Percentiles rank a stretch among this genome's conserved stretches.
These are phyloP conservation scores for Cuculus canorus DNA, from an alignment of 2,797 vertebrate genomes.

Conservation along the genomic window DNA sequence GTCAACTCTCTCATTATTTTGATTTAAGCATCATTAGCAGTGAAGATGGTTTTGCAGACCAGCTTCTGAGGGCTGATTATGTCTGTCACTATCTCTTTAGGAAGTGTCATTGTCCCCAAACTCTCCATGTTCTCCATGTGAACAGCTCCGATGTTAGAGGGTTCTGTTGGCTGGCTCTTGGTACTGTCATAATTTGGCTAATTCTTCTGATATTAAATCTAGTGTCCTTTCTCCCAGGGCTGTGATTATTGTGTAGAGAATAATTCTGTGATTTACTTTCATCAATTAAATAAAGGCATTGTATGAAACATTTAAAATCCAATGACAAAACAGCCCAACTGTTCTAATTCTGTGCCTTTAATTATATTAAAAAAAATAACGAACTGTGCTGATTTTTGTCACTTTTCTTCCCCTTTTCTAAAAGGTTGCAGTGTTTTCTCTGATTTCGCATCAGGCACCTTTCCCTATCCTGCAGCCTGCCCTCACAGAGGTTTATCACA, in stretches of 20 bases:
- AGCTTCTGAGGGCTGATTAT: not conserved
- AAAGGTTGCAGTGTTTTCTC: not conserved
- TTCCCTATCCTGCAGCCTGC: not conserved
- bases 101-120: not conserved
- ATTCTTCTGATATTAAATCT: not conserved
- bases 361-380: not conserved
- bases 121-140: not conserved
- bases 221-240: not conserved
- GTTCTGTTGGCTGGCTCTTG: not conserved
- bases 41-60: not conserved
- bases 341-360: not conserved
- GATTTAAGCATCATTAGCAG: not conserved
- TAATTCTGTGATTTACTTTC: not conserved
- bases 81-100: not conserved
- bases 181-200: not conserved
- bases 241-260: not conserved
- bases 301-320: not conserved
- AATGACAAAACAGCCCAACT: not conserved
- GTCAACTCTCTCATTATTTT: not conserved
- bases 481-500: not conserved
- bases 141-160: accelerated
- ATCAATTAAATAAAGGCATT: not conserved
- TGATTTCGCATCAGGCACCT: not conserved
- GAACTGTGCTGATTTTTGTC: not conserved
- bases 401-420: not conserved